Evolutionary conservation across 2,797 vertebrate species (phyloP).

Genomic region (Falco biarmicus): DNA sequence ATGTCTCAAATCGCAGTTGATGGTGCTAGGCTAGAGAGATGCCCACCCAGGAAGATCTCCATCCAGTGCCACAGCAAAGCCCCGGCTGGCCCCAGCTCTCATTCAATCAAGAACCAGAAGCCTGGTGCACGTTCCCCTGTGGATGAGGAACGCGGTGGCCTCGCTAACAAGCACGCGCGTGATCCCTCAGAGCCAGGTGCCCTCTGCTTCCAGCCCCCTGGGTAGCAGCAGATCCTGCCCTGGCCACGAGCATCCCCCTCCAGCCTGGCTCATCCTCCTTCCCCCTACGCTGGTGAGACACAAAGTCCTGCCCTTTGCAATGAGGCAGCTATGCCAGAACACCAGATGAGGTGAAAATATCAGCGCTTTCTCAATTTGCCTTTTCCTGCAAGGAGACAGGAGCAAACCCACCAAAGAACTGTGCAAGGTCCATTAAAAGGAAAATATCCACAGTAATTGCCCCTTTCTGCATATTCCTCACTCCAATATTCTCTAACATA

Average conservation of each 20-base stretch:
- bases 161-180: fast-evolving
- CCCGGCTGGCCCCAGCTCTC: background rate
- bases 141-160: background rate
- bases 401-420: constrained; percentile 66
- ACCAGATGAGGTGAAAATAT: background rate
- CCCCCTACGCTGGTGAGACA: fast-evolving
- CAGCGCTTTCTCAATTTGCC: constrained; percentile 34
- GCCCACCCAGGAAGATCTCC: background rate
- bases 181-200: background rate
- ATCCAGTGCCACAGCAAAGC: background rate
- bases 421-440: constrained; percentile 71
- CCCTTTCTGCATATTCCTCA: constrained; percentile 73
- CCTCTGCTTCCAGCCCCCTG: background rate
- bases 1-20: fast-evolving
- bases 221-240: background rate
- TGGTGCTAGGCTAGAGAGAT: fast-evolving
- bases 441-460: constrained; percentile 73
- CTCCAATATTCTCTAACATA: constrained; percentile 72
- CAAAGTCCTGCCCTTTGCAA: background rate
- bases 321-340: background rate
- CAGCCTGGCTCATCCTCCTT: fast-evolving
- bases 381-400: constrained; percentile 40
- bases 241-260: too few relatives aligned
- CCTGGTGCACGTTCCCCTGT: fast-evolving
- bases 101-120: fast-evolving